Conservation (phyloP, 2,113 vertebrate species). For the Megaceryle maxima region DNA sequence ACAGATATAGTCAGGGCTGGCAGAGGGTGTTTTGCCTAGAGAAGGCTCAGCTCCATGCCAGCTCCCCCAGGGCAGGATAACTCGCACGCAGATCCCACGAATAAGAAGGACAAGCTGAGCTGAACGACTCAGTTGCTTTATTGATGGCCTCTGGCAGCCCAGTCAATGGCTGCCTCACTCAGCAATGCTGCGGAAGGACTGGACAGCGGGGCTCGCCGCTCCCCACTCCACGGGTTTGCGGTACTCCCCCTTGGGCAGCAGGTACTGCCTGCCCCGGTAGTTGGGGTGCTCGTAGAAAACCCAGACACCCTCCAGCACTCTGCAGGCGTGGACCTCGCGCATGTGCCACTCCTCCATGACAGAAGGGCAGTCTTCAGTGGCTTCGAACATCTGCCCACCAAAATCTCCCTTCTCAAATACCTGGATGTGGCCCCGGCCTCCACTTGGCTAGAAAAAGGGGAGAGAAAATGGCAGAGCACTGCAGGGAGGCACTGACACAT, state of each 20-base stretch:
- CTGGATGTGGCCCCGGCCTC: slow-evolving; percentile 86
- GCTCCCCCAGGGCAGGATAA: fast-evolving
- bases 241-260: slow-evolving; percentile 92
- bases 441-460: slow-evolving; percentile 70
- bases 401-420: slow-evolving; percentile 92
- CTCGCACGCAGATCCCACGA: fast-evolving
- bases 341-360: slow-evolving; percentile 85
- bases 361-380: slow-evolving; percentile 88
- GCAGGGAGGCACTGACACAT: fast-evolving
- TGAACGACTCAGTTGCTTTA: slow-evolving; percentile 68
- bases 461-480: not conserved
- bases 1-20: fast-evolving
- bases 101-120: slow-evolving; percentile 17
- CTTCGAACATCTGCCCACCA: slow-evolving; percentile 85
- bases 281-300: slow-evolving; percentile 92
- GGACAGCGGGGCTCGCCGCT: slow-evolving; percentile 78
- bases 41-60: not conserved
- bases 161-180: slow-evolving; percentile 42
- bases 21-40: fast-evolving
- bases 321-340: slow-evolving; percentile 88
- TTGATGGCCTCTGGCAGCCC: not conserved
- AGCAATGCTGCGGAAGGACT: slow-evolving; percentile 85
- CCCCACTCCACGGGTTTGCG: slow-evolving; percentile 90
- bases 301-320: slow-evolving; percentile 89
- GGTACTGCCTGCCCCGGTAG: slow-evolving; percentile 89